These are phyloP conservation scores for Adrianichthys oophorus DNA, from an alignment of 2,797 vertebrate species.

Conservation along the genomic window DNA sequence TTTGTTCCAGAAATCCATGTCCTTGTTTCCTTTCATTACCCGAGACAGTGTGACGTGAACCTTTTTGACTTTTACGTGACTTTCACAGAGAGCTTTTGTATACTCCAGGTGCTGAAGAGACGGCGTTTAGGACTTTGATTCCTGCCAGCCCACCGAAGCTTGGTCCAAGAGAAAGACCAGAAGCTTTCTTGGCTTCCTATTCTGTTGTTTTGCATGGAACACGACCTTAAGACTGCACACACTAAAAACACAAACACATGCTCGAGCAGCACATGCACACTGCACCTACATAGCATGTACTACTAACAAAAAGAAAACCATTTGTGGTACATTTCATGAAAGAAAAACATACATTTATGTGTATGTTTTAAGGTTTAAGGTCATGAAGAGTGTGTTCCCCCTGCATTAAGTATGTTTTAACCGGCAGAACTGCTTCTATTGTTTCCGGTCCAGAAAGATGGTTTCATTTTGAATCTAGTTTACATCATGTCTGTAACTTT, in stretches of 20 bases:
- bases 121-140: constrained; percentile 54
- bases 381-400: no score
- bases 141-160: constrained; percentile 39
- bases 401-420: no score
- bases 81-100: constrained; percentile 67
- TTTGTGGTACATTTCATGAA: constrained; percentile 8
- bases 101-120: constrained; percentile 64
- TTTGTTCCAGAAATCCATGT: neutral
- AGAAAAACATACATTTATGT: constrained; percentile 4
- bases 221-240: constrained; percentile 45
- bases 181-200: constrained; percentile 66
- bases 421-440: no score
- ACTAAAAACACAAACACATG: constrained; percentile 6
- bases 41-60: constrained; percentile 17
- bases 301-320: neutral
- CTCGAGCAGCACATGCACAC: neutral
- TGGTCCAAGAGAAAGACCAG: constrained; percentile 71
- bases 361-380: neutral
- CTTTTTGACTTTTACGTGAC: constrained; percentile 40
- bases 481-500: no score
- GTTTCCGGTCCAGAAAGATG: no score
- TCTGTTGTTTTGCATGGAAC: constrained; percentile 64
- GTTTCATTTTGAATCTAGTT: no score
- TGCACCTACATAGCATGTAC: constrained; percentile 4
- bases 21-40: constrained; percentile 14